phyloP scores from a whole-genome alignment of 2,113 vertebrate genomes.

The Apaloderma vittatum region DNA sequence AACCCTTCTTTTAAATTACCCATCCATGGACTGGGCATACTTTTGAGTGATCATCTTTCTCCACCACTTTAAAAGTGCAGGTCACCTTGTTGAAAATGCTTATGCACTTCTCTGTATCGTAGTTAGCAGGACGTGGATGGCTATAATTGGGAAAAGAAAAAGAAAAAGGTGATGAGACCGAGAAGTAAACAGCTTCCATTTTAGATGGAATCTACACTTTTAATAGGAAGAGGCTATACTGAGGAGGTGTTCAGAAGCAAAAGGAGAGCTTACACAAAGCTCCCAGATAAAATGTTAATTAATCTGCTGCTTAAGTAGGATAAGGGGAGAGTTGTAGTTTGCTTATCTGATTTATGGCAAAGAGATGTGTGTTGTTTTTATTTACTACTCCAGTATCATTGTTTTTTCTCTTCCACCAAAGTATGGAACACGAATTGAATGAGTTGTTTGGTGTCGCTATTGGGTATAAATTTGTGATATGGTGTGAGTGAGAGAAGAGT shows the following conservation, averaged over 20 bases:
- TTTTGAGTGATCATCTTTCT: constrained; percentile 54
- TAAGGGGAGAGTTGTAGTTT: background rate
- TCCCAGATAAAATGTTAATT: background rate
- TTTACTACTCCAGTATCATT: background rate
- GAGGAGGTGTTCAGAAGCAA: background rate
- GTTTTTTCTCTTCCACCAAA: background rate
- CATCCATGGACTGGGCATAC: background rate
- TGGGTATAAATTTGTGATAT: background rate
- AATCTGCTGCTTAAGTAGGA: background rate
- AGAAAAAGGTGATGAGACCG: background rate
- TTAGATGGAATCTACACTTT: background rate
- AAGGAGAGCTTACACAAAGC: background rate
- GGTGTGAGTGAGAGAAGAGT: background rate
- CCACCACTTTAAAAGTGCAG: constrained; percentile 46
- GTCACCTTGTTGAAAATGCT: constrained; percentile 8
- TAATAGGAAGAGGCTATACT: background rate
- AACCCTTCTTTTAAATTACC: background rate
- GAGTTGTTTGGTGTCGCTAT: fast-evolving
- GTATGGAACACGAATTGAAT: background rate
- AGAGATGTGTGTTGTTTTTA: background rate
- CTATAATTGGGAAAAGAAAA: background rate
- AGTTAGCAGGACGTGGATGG: fast-evolving
- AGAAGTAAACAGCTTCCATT: background rate
- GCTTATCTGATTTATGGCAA: background rate
- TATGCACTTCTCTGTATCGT: background rate